Evolutionary conservation across 2,113 vertebrate genomes (phyloP), one percentile per base, ranked within the genome.

Genomic region (Micromys minutus): DNA sequence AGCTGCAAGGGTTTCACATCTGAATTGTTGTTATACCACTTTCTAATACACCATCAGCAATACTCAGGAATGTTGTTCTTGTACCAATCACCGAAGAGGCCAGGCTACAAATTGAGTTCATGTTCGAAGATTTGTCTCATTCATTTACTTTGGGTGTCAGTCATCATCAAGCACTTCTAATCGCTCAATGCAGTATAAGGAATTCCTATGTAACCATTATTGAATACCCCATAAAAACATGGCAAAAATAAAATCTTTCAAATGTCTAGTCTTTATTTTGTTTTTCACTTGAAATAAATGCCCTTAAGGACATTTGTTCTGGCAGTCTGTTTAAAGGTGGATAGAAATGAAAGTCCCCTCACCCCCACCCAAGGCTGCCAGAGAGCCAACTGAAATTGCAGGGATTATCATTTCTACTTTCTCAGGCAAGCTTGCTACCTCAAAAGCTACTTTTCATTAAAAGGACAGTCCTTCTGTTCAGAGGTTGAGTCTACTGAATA

Each of bases 301-400:
- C 89, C 90, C 97, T 97, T 81, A 96, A 91, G 87, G 92, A 97
- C 97, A 98, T 97, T 90, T 97, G 59, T 91, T 42, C 2, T 94
- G 84, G 89, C 95, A 94, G 88, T 97, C 96, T 97, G 94, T 98
- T 97, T 97, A 98, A 98, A 97, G 90, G 96, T 97, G 96, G 83
- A 91, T 96, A 97, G 87, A 95, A 92, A 96, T 45, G 96, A 97
- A 65, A 65, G 29, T n/a, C 52, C 52, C 52, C 52, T 13, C 52
- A 4, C 19, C 10, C n/a, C n/a, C n/a, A n/a, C n/a, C n/a, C n/a
- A n/a, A n/a, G 89, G 84, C 97, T 97, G 96, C 91, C 29, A 95
- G 98, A 97, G 98, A 97, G 95, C 69, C 34, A 91, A 97, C 69
- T 96, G 97, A 98, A 98, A 98, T 97, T 94, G 92, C 50, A 95